Evolutionary conservation across 2,113 vertebrate genomes (phyloP).

Genomic region (Gasterosteus nipponicus): DNA sequence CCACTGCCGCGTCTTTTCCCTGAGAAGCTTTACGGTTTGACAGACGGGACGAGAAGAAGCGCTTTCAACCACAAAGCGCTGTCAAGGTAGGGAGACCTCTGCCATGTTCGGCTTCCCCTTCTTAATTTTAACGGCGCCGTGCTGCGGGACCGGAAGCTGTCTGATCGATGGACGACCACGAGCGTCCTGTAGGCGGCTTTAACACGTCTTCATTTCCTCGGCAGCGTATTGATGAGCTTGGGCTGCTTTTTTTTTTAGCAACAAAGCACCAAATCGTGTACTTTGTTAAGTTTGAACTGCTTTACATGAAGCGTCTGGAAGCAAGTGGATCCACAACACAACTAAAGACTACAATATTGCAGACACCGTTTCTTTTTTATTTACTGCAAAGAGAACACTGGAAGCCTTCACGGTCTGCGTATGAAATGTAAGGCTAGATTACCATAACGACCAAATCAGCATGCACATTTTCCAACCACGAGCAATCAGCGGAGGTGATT

Average conservation of each 20-base stretch:
- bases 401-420: neutral
- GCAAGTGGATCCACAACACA: neutral
- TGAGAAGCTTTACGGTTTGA: slow-evolving; percentile 49
- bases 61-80: slow-evolving; percentile 50
- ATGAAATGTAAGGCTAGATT: neutral
- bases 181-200: neutral
- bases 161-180: slow-evolving; percentile 25
- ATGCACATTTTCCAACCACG: neutral
- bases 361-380: neutral
- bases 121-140: slow-evolving; percentile 47
- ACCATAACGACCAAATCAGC: slow-evolving; percentile 16
- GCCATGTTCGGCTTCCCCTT: slow-evolving; percentile 3
- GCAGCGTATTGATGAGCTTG: slow-evolving; percentile 1
- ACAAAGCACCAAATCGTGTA: slow-evolving; percentile 29
- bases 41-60: slow-evolving; percentile 27
- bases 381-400: neutral
- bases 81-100: slow-evolving; percentile 30
- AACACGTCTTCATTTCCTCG: neutral
- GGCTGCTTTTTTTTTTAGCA: slow-evolving; percentile 16
- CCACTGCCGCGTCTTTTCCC: slow-evolving; percentile 25
- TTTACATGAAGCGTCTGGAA: neutral
- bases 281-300: neutral
- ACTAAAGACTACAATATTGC: neutral
- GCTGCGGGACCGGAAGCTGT: slow-evolving; percentile 4
- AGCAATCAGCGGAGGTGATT: slow-evolving; percentile 1